Evolutionary conservation across 37 sponge, comb jelly and placozoan genomes (phyloP).

Genomic region (Amphimedon queenslandica): DNA sequence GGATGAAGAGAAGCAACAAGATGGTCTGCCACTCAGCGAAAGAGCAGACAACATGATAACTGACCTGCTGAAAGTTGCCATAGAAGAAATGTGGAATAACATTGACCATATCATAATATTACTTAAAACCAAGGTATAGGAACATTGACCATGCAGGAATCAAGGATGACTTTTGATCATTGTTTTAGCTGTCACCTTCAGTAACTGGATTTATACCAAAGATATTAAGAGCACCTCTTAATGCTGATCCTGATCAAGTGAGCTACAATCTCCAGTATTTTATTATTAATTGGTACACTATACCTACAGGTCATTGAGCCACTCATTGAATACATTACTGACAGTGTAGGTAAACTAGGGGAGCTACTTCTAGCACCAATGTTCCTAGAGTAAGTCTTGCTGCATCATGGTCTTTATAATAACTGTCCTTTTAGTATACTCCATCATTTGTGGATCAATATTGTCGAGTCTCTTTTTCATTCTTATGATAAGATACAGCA

Average conservation of each 20-base stretch:
- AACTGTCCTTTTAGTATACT: too few species aligned
- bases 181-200: neutral
- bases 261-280: too few species aligned
- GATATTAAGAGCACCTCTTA: neutral
- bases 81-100: constrained; percentile 39
- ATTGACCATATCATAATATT: neutral
- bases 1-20: neutral
- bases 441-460: constrained; percentile 25
- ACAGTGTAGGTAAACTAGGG: constrained; percentile 34
- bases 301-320: constrained; percentile 22
- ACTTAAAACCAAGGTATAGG: neutral
- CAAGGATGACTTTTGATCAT: too few species aligned
- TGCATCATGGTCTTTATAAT: too few species aligned
- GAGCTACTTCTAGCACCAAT: constrained; percentile 13
- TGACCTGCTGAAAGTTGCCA: constrained; percentile 13
- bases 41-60: constrained; percentile 17
- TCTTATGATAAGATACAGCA: neutral
- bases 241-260: neutral
- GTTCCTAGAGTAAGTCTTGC: constrained; percentile 22
- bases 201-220: neutral
- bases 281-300: too few species aligned
- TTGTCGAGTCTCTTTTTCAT: neutral
- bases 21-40: neutral
- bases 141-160: neutral
- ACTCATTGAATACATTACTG: constrained; percentile 32